These are phyloP conservation scores for Orchestes rusci DNA, from an alignment of 2,888 invertebrate genomes.

Conservation along the genomic window DNA sequence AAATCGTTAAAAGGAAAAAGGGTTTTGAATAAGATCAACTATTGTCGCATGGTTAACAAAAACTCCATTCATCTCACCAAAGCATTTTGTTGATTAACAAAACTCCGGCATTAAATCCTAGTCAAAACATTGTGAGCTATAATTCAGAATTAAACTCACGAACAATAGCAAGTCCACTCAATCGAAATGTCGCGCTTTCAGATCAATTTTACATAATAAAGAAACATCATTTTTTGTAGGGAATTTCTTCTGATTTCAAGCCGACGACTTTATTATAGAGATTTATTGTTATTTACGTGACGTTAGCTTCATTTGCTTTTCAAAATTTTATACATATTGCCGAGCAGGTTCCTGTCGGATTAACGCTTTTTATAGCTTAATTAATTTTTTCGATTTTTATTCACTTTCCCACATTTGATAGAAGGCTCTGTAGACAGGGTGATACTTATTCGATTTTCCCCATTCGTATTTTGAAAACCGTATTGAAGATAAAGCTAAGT, in stretches of 20 bases:
- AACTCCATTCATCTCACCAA: too few relatives aligned
- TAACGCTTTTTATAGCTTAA: conserved; percentile 18
- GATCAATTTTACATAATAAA: conserved; percentile 20
- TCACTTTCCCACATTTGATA: too few relatives aligned
- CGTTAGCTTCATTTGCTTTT: conserved; percentile 22
- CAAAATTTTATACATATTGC: conserved; percentile 13
- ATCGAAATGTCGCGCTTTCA: conserved; percentile 18
- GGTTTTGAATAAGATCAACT: too few relatives aligned
- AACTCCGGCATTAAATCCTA: too few relatives aligned
- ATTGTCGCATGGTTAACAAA: too few relatives aligned
- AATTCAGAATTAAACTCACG: conserved; percentile 31
- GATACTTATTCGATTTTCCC: too few relatives aligned
- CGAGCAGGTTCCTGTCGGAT: conserved; percentile 19
- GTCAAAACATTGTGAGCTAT: conserved; percentile 35
- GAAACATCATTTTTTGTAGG: conserved; percentile 12
- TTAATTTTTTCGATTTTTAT: too few relatives aligned
- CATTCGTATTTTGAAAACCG: too few relatives aligned
- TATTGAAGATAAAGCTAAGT: too few relatives aligned
- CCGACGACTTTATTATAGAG: conserved; percentile 24
- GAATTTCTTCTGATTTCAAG: conserved; percentile 17
- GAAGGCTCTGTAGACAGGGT: too few relatives aligned
- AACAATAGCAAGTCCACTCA: conserved; percentile 15
- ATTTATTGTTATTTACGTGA: conserved; percentile 23
- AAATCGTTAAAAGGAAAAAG: too few relatives aligned
- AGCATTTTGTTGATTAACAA: too few relatives aligned